phyloP scores from a whole-genome alignment of 1,140 invertebrate genomes.

The Aplysia californica region DNA sequence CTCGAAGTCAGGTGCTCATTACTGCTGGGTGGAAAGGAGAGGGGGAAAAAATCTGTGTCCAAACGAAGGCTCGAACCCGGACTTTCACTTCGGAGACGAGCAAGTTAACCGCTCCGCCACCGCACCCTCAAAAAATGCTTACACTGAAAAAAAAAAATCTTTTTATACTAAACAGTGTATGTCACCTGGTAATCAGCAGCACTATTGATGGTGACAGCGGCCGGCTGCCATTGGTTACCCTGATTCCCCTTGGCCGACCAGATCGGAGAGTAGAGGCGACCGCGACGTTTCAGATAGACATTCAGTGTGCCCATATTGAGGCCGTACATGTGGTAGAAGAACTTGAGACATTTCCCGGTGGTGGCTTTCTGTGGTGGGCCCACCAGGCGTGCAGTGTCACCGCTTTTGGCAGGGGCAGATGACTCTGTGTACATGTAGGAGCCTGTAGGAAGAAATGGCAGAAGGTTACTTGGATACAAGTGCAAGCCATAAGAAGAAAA shows the following conservation, averaged over 20 bases:
- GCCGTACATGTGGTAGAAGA: conserved; percentile 85
- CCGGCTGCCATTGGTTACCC: conserved; percentile 49
- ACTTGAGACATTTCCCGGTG: conserved; percentile 61
- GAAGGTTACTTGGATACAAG: too few relatives aligned
- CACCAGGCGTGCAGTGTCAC: conserved; percentile 55
- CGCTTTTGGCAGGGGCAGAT: conserved; percentile 69
- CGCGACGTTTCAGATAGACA: conserved; percentile 38
- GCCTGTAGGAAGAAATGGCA: conserved; percentile 23
- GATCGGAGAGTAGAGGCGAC: conserved; percentile 28
- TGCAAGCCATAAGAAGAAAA: too few relatives aligned
- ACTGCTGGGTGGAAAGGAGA: too few relatives aligned
- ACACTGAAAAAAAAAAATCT: too few relatives aligned
- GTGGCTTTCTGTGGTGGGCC: conserved; percentile 46
- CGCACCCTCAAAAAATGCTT: not conserved
- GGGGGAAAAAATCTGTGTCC: too few relatives aligned
- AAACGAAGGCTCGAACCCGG: too few relatives aligned
- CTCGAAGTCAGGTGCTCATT: too few relatives aligned
- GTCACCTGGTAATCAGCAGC: conserved; percentile 55
- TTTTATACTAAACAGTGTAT: too few relatives aligned
- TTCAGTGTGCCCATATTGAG: conserved; percentile 52
- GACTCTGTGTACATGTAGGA: conserved; percentile 78
- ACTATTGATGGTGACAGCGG: conserved; percentile 47
- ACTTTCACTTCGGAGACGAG: too few relatives aligned
- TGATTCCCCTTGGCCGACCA: conserved; percentile 51
- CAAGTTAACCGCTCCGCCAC: too few relatives aligned